Conservation (phyloP, 2,113 vertebrate genomes). For the Zingel zingel region DNA sequence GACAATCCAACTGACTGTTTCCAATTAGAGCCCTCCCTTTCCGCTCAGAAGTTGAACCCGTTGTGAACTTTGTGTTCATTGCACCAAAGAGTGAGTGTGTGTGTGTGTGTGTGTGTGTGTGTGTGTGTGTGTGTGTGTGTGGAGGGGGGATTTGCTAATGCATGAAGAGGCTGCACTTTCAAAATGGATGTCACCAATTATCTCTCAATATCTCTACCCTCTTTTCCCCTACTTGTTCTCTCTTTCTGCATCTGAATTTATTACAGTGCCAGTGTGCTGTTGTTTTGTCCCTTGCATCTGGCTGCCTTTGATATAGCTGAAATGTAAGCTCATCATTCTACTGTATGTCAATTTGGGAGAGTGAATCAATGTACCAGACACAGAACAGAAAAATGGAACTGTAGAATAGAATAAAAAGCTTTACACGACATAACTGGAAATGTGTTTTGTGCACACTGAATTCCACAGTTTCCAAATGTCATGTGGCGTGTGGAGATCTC, state of each 20-base stretch:
- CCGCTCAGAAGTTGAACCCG: slow-evolving; percentile 48
- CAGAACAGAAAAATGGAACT: too few species aligned
- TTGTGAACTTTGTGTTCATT: slow-evolving; percentile 48
- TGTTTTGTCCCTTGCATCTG: background rate
- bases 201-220: slow-evolving; percentile 12
- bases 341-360: background rate
- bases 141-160: slow-evolving; percentile 19
- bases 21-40: slow-evolving; percentile 48
- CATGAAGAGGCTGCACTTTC: slow-evolving; percentile 19
- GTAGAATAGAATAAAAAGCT: background rate
- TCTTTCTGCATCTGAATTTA: slow-evolving; percentile 1
- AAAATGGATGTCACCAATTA: slow-evolving; percentile 38
- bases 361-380: background rate
- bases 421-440: background rate
- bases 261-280: background rate
- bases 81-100: slow-evolving; percentile 11
- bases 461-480: slow-evolving; percentile 16
- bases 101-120: slow-evolving; percentile 11
- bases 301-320: background rate
- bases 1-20: slow-evolving; percentile 58
- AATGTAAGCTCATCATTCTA: background rate
- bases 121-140: background rate
- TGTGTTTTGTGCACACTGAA: background rate
- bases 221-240: background rate
- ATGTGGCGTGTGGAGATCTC: background rate